These are phyloP conservation scores for Phalera bucephala DNA, from an alignment of 2,888 invertebrate species.

Conservation along the genomic window DNA sequence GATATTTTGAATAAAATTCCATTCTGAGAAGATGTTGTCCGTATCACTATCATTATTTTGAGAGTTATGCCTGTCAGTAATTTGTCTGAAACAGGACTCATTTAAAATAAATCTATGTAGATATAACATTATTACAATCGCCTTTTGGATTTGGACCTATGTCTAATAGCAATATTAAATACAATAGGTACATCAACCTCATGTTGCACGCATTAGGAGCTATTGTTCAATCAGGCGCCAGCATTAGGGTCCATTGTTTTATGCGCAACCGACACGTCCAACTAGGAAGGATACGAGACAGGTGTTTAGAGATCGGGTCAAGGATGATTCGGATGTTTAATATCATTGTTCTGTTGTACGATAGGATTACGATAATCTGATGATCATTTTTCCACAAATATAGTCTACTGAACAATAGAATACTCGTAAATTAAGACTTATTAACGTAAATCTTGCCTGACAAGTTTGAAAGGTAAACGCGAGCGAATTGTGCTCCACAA, in stretches of 20 bases:
- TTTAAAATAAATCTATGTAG: too few relatives aligned
- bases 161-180: conserved; percentile 18
- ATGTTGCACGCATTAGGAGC: conserved; percentile 43
- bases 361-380: conserved; percentile 4
- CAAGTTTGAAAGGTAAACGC: too few relatives aligned
- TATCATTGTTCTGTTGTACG: conserved; percentile 22
- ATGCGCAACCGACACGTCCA: conserved; percentile 30
- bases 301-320: conserved; percentile 50
- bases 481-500: too few relatives aligned
- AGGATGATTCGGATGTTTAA: conserved; percentile 39
- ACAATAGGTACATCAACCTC: conserved; percentile 29
- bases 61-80: too few relatives aligned
- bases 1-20: too few relatives aligned
- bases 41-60: too few relatives aligned
- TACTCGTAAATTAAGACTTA: too few relatives aligned
- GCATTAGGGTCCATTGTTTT: conserved; percentile 56
- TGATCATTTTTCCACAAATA: too few relatives aligned
- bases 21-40: too few relatives aligned
- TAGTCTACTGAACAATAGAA: too few relatives aligned
- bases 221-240: conserved; percentile 43
- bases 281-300: conserved; percentile 42
- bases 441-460: too few relatives aligned
- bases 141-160: conserved; percentile 28
- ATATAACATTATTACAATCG: conserved; percentile 24
- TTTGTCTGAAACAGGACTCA: too few relatives aligned